Percentiles rank a stretch among this genome's conserved stretches.
Conservation (phyloP, 1,140 invertebrate species). For the Himalopsyche phryganea region DNA sequence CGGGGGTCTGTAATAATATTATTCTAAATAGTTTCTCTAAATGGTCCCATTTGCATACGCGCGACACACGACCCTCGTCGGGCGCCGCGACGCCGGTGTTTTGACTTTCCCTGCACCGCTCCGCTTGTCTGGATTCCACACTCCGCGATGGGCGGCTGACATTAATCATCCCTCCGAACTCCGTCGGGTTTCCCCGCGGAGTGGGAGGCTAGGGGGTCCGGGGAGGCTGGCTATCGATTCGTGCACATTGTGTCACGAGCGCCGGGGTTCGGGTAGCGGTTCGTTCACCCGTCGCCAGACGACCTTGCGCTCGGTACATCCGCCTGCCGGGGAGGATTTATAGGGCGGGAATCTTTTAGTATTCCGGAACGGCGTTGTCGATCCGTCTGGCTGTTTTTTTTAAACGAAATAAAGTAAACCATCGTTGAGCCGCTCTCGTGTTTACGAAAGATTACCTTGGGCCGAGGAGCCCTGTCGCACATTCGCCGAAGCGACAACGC, state of each 20-base stretch:
- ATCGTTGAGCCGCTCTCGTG: too few relatives aligned
- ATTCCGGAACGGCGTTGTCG: conserved; percentile 11
- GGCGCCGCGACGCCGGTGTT: too few relatives aligned
- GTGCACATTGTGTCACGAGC: conserved; percentile 35
- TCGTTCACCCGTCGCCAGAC: conserved; percentile 29
- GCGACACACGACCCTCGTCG: too few relatives aligned
- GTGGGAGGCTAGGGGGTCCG: neutral
- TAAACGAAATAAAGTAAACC: too few relatives aligned
- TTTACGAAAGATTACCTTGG: too few relatives aligned
- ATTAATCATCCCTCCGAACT: neutral
- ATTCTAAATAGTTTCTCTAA: too few relatives aligned
- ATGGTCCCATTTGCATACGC: too few relatives aligned
- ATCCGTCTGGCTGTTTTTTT: conserved; percentile 10
- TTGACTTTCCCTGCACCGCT: too few relatives aligned
- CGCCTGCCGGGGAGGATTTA: neutral
- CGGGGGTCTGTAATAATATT: too few relatives aligned
- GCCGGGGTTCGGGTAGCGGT: conserved; percentile 17
- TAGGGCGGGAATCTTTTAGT: conserved; percentile 16
- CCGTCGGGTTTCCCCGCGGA: neutral
- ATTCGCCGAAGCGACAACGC: too few relatives aligned
- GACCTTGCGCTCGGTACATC: conserved; percentile 22
- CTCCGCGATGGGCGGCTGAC: conserved; percentile 1
- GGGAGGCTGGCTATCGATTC: conserved; percentile 26
- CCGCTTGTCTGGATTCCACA: too few relatives aligned
- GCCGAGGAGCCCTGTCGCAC: too few relatives aligned